Base-by-base conservation (phyloP, 1,140 invertebrate genomes). In the Pantala flavescens region DNA sequence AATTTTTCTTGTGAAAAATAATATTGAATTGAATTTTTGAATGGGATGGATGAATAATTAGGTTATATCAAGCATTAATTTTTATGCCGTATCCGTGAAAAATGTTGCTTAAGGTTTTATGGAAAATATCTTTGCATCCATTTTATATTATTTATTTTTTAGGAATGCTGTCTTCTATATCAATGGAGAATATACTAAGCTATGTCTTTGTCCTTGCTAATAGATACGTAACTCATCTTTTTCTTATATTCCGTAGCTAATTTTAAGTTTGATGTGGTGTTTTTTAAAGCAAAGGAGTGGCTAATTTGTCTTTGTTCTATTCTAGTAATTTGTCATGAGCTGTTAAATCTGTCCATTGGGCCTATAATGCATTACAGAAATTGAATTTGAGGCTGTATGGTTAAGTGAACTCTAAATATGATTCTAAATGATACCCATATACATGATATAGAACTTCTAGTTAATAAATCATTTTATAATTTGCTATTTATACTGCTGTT, bases 251-350 rank as follows among this genome's bases (percentile, higher is more conserved):
- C 16, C 14, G n/a, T 63, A 19, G 49, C 49, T 63, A 21, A 21
- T 63, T 63, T 14, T 63, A 63, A 21, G 49, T 36, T 16, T 63
- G 49, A 12, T 63, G 49, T 63, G 49, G 49, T 19, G 49, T 63
- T 63, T 21, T 19, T 63, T 63, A 63, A 63, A 16, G n/a, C n/a
- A 63, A 63, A 63, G n/a, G 49, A 63, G 49, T 63, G 49, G 49
- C 49, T 63, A 63, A 63, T 63, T 63, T 21, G n/a, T 63, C 49
- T 63, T 63, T 63, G n/a, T 63, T 63, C n/a, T 21, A 63, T 63
- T 63, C 49, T 63, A 63, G 49, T 19, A 63, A 63, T 21, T 7
- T 21, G n/a, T 19, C n/a, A 19, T 19, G n/a, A 63, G 49, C 49
- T 63, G 49, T 21, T 21, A 63, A 63, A 7, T 63, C 14, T 63